Evolutionary conservation across 2,113 vertebrate genomes (phyloP).

Genomic region (Ascaphus truei): DNA sequence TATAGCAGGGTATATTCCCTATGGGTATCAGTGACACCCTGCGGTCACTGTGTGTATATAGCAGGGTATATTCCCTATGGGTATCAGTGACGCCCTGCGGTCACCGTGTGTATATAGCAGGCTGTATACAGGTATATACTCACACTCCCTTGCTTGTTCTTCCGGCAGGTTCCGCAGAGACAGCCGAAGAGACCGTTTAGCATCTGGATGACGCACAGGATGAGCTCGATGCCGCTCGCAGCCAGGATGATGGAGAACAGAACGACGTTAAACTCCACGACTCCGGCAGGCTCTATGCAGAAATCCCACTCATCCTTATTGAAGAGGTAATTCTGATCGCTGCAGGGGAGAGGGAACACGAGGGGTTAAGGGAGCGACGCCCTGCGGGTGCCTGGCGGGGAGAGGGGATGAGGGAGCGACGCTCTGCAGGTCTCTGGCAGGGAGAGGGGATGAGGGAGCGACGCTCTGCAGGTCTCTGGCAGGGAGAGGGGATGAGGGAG

Average conservation of each 20-base stretch:
- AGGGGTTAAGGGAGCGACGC: not conserved
- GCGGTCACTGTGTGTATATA: not conserved
- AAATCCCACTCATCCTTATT: not conserved
- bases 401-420: too few species aligned
- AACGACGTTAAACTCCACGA: not conserved
- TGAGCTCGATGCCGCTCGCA: not conserved
- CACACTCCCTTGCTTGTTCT: not conserved
- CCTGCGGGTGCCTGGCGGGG: too few species aligned
- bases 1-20: not conserved
- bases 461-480: too few species aligned
- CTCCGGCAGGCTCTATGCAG: not conserved
- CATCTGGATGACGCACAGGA: slow-evolving; percentile 11
- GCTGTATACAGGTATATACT: not conserved
- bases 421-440: not conserved
- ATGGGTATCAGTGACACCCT: not conserved
- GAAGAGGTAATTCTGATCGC: not conserved
- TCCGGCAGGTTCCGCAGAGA: slow-evolving; percentile 7
- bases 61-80: not conserved
- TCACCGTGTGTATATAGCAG: not conserved
- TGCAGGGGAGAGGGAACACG: not conserved
- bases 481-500: too few species aligned
- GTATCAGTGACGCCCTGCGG: not conserved
- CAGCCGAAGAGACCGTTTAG: not conserved
- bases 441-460: not conserved
- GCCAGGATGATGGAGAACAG: not conserved